These are phyloP conservation scores for Physella acuta DNA, from an alignment of 1,140 invertebrate species.

Conservation along the genomic window DNA sequence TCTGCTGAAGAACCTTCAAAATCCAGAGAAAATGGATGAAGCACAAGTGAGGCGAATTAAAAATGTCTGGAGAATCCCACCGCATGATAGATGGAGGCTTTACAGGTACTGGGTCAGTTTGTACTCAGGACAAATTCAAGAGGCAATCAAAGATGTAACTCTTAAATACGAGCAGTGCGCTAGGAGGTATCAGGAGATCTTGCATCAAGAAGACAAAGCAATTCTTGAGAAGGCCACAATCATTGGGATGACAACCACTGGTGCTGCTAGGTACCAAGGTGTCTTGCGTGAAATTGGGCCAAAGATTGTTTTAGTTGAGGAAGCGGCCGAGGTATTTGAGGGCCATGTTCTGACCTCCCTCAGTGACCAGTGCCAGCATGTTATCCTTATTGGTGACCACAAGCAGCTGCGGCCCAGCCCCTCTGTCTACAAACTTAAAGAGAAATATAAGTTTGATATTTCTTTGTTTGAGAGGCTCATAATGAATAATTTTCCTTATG, in stretches of 20 bases:
- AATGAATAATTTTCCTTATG: constrained; percentile 47
- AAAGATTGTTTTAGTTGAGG: constrained; percentile 53
- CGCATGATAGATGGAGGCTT: constrained; percentile 52
- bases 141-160: constrained; percentile 30
- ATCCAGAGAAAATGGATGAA: constrained; percentile 31
- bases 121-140: constrained; percentile 30
- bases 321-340: constrained; percentile 59
- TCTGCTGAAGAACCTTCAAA: constrained; percentile 10
- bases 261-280: constrained; percentile 45
- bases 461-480: constrained; percentile 60
- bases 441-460: constrained; percentile 54
- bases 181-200: constrained; percentile 37
- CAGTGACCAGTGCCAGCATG: constrained; percentile 71
- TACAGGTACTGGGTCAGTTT: constrained; percentile 51
- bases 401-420: constrained; percentile 62
- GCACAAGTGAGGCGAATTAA: constrained; percentile 25
- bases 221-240: constrained; percentile 49
- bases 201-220: constrained; percentile 44
- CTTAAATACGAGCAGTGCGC: constrained; percentile 15
- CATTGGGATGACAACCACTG: constrained; percentile 57
- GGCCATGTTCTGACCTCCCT: constrained; percentile 58
- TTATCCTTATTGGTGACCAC: constrained; percentile 63
- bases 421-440: constrained; percentile 52
- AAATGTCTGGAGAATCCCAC: constrained; percentile 46
- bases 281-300: constrained; percentile 43